Percentiles rank a stretch among this genome's conserved stretches.
Conservation (phyloP, 2,888 invertebrate genomes). For the Operophtera brumata region DNA sequence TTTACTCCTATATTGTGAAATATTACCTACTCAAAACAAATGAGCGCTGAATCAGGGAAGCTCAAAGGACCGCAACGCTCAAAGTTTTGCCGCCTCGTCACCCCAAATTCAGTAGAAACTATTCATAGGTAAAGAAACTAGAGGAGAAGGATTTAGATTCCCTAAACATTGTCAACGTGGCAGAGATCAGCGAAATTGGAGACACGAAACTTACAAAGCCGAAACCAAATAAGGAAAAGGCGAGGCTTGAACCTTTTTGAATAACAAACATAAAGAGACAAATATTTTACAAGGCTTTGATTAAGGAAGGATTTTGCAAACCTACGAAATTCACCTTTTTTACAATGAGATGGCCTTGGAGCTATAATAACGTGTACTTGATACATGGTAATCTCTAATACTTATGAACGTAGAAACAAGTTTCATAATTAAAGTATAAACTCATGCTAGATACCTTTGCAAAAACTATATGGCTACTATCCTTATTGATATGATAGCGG, state of each 20-base stretch:
- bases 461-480: no score
- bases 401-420: not conserved
- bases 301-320: no score
- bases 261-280: slow-evolving; percentile 32
- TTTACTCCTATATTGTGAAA: slow-evolving; percentile 53
- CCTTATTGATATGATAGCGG: no score
- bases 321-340: slow-evolving; percentile 18
- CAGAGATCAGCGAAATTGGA: slow-evolving; percentile 35
- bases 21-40: slow-evolving; percentile 26
- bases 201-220: slow-evolving; percentile 34
- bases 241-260: slow-evolving; percentile 29
- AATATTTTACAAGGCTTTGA: slow-evolving; percentile 28
- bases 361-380: slow-evolving; percentile 5
- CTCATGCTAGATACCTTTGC: no score
- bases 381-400: not conserved
- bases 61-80: slow-evolving; percentile 26
- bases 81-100: slow-evolving; percentile 24
- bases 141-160: slow-evolving; percentile 29
- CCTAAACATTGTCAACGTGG: slow-evolving; percentile 31
- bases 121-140: slow-evolving; percentile 27
- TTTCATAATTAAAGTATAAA: no score
- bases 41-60: slow-evolving; percentile 29
- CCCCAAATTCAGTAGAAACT: slow-evolving; percentile 26
- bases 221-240: slow-evolving; percentile 36
- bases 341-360: not conserved